phyloP scores from a whole-genome alignment of 1,140 invertebrate genomes.

The Aradophagus sp. region DNA sequence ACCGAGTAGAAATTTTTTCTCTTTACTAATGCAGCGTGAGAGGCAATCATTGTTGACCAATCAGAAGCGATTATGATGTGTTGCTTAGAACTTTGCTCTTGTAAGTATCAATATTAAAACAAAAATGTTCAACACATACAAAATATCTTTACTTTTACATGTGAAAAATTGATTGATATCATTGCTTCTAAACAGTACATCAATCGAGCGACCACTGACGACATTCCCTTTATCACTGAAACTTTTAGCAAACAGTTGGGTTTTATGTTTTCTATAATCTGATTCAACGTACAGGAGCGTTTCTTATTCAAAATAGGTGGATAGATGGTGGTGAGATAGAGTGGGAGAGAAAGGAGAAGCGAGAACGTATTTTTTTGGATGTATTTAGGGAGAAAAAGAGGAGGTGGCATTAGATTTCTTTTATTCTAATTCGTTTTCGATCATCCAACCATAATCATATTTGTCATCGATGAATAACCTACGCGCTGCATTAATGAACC shows the following conservation, averaged over 20 bases:
- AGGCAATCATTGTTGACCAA: conserved; percentile 42
- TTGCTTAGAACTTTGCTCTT: conserved; percentile 13
- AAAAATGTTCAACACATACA: too few relatives aligned
- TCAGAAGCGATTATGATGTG: conserved; percentile 4
- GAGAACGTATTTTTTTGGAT: conserved; percentile 18
- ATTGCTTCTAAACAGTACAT: conserved; percentile 11
- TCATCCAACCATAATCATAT: neutral
- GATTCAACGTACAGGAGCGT: conserved; percentile 1
- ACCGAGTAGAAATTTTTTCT: conserved; percentile 20
- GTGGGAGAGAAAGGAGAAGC: conserved; percentile 15
- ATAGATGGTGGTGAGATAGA: conserved; percentile 18
- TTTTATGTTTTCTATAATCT: too few relatives aligned
- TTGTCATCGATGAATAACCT: conserved; percentile 44
- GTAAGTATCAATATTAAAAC: neutral
- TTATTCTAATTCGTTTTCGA: conserved; percentile 8
- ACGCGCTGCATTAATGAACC: conserved; percentile 61
- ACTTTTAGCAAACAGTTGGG: too few relatives aligned
- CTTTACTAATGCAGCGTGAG: conserved; percentile 50
- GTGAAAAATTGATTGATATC: neutral
- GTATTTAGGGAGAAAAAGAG: conserved; percentile 16
- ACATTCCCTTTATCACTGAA: too few relatives aligned
- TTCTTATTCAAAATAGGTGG: conserved; percentile 22
- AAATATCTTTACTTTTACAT: too few relatives aligned
- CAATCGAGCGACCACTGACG: neutral
- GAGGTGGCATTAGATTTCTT: conserved; percentile 16